Evolutionary conservation across 2,113 vertebrate genomes (phyloP), one percentile per base, ranked within the genome.

Genomic region (Hemichromis elongatus): DNA sequence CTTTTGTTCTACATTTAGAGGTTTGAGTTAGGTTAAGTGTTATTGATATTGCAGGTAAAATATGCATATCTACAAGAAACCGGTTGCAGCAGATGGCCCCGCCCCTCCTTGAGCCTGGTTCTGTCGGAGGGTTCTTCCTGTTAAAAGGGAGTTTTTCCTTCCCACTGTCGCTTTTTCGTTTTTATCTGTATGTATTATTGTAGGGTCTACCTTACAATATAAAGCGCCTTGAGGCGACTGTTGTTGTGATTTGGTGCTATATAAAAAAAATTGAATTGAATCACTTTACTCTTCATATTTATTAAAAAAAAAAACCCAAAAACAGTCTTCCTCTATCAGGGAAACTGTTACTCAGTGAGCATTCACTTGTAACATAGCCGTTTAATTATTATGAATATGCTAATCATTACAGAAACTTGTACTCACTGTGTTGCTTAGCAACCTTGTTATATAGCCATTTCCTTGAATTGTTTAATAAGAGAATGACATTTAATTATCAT

Each of bases 301-400:
- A 75, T 11, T 30, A 50, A 16, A 73, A 73, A 73, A 45, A 70
- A 10, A 78, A 85, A 77, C 21, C 19, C 28, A 11, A 61, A 59
- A 35, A 12, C 18, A 4, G 10, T n/a, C 66, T 52, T 61, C 79
- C 18, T 7, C 18, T 21, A 10, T 63, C 26, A 75, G 30, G 35
- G 4, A 37, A 82, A 33, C 52, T 0, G 37, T 81, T 86, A 83
- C 40, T 66, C 42, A 21, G 66, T 75, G 45, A 78, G 77, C 30
- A n/a, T 42, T 87, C 47, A 66, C 24, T 77, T 50, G 24, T 56
- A 40, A 66, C 73, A 80, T 70, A 42, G 18, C 45, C 57, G 80
- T 68, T 63, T 89, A 33, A 70, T 85, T 73, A 85, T 82, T 57
- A 82, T 89, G 35, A 86, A 89, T 80, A 75, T 83, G 47, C 68